phyloP scores from a whole-genome alignment of 2,113 vertebrate genomes.

The Delphinus delphis region DNA sequence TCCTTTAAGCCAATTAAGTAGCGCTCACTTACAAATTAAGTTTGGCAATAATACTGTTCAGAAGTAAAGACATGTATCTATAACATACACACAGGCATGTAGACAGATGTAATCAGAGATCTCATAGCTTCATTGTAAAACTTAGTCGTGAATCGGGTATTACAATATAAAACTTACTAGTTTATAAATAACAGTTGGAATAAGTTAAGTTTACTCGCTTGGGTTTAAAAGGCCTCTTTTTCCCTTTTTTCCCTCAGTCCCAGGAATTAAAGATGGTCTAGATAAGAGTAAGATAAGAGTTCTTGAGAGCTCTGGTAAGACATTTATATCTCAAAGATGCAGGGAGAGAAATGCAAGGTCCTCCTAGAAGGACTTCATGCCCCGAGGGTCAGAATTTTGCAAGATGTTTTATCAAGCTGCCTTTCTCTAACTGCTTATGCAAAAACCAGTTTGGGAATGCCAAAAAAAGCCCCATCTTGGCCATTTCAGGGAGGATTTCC shows the following conservation, averaged over 20 bases:
- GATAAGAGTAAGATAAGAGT: background rate
- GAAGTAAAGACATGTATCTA: background rate
- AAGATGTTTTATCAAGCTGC: background rate
- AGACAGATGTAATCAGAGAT: background rate
- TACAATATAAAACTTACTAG: background rate
- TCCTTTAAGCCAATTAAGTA: background rate
- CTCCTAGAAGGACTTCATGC: background rate
- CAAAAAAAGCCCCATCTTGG: background rate
- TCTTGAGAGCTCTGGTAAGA: background rate
- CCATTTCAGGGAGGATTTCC: background rate
- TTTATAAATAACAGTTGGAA: background rate
- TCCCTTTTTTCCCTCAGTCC: background rate
- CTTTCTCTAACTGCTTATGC: background rate
- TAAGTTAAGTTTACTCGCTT: background rate
- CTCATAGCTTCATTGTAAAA: background rate
- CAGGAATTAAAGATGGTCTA: background rate
- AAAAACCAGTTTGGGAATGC: background rate
- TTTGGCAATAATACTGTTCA: background rate
- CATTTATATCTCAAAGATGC: background rate
- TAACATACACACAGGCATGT: background rate
- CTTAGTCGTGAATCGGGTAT: background rate
- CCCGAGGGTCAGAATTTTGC: background rate
- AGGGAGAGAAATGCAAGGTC: background rate
- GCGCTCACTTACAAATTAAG: background rate
- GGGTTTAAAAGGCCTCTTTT: background rate